Percentiles rank a stretch among this genome's conserved stretches.
phyloP scores from a whole-genome alignment of 2,797 vertebrate genomes.

The Allobates femoralis region DNA sequence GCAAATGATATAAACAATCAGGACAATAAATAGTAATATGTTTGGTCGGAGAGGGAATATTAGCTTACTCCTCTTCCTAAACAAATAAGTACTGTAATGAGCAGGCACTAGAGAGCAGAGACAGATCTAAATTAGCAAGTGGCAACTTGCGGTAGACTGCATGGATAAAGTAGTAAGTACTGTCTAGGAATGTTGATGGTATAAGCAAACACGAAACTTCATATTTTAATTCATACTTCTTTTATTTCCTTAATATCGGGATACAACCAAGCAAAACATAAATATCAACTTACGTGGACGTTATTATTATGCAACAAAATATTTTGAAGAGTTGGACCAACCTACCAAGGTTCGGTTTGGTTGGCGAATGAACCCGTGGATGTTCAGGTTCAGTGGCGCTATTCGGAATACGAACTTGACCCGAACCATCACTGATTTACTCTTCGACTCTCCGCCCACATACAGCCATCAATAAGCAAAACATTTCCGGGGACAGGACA shows the following conservation, averaged over 20 bases:
- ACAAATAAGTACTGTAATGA: conserved; percentile 22
- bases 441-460: too few relatives aligned
- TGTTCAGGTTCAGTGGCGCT: too few relatives aligned
- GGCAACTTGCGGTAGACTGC: background rate
- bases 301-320: too few relatives aligned
- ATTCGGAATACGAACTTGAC: too few relatives aligned
- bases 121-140: conserved; percentile 2
- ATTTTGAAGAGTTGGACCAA: too few relatives aligned
- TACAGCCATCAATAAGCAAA: too few relatives aligned
- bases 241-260: background rate
- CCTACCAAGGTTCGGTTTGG: too few relatives aligned
- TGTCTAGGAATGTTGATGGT: background rate
- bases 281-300: too few relatives aligned
- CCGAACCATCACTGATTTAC: too few relatives aligned
- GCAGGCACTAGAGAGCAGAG: background rate
- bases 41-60: conserved; percentile 33
- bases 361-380: too few relatives aligned
- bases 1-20: conserved; percentile 43
- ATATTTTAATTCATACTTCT: background rate
- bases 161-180: background rate
- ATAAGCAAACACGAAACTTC: background rate
- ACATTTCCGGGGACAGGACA: too few relatives aligned
- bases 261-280: too few relatives aligned
- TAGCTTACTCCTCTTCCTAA: conserved; percentile 21
- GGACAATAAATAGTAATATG: conserved; percentile 31